Base-by-base conservation (phyloP, 2,797 vertebrate species). In the Arnoldichthys spilopterus region DNA sequence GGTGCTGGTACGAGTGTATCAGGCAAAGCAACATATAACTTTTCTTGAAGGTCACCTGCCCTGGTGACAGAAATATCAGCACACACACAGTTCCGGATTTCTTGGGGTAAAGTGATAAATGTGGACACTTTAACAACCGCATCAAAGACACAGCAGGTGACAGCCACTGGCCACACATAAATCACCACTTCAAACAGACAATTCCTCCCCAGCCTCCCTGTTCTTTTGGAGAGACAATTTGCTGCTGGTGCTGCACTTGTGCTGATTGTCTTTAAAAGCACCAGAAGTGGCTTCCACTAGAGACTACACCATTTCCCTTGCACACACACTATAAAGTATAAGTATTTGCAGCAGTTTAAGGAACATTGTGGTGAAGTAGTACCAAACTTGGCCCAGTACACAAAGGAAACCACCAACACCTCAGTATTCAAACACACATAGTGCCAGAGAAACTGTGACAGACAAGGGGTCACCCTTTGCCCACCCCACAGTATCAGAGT, bases 141-240 rank as follows among this genome's bases (percentile, higher is more conserved):
- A 68, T 72, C 45, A 85, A 74, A 75, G 79, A 79, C 64, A 69
- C 45, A 61, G 20, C 45, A 66, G 37, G 51, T 72, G 62, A 62
- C 43, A 24, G 61, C 59, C 78, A 79, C n/a, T 45, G 62, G 69
- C 63, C 34, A 24, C 34, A 62, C 76, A 72, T 85, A 74, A 80
- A 80, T 83, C 76, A 80, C 34, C 18, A 34, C 70, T 78, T 79
- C 59, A 85, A 76, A 81, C 37, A 81, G 37, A 61, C 59, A 40
- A 40, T 67, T 2, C 34, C 34, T 54, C 45, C 61, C 26, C 62
- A 68, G 40, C 56, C 22, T 16, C n/a, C 28, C 3, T 0, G 18
- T 45, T 45, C 56, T 54, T 49, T 26, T 47, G 34, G 6, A 68
- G 54, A n/a, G 72, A 71, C 51, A 73, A 79, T 37, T 58, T 74